Percentiles rank a stretch among this genome's conserved stretches.
Conservation (phyloP, 37 sponge, comb jelly and placozoan genomes). For the Crambe crambe region DNA sequence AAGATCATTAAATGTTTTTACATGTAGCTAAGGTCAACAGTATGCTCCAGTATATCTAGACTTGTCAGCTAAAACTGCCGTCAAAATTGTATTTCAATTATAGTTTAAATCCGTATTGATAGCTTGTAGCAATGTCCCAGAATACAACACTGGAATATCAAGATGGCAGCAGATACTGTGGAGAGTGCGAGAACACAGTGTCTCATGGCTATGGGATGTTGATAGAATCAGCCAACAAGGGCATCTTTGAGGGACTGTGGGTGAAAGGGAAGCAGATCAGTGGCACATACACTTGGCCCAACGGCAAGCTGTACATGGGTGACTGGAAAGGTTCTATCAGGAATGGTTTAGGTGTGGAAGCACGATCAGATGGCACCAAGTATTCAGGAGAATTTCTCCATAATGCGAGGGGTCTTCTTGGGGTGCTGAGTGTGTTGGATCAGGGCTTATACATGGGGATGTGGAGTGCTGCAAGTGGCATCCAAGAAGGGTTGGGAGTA, state of each 20-base stretch:
- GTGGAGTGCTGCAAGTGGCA: conserved; percentile 45
- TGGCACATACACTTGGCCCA: conserved; percentile 67
- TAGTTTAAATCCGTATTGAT: background rate
- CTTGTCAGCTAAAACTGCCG: no score
- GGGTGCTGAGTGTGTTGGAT: conserved; percentile 43
- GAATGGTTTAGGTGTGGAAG: conserved; percentile 43
- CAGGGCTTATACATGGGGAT: conserved; percentile 60
- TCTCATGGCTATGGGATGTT: conserved; percentile 65
- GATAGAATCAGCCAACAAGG: conserved; percentile 32
- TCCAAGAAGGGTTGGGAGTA: conserved; percentile 65
- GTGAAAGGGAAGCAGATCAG: conserved; percentile 51
- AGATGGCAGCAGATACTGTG: conserved; percentile 44
- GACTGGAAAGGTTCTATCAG: conserved; percentile 18
- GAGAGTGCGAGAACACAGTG: conserved; percentile 29
- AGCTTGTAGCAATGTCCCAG: background rate
- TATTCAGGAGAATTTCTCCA: conserved; percentile 35
- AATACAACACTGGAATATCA: conserved; percentile 26
- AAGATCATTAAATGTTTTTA: no score
- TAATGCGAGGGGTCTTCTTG: conserved; percentile 25
- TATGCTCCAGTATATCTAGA: no score
- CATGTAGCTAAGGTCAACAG: no score
- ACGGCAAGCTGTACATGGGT: conserved; percentile 53
- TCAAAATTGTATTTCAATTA: background rate
- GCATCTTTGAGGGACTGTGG: conserved; percentile 57
- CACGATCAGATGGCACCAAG: conserved; percentile 38